A percentile compares a stretch with the other conserved stretches of the same genome.
phyloP scores from a whole-genome alignment of 2,113 vertebrate species.

The Vanacampus margaritifer region DNA sequence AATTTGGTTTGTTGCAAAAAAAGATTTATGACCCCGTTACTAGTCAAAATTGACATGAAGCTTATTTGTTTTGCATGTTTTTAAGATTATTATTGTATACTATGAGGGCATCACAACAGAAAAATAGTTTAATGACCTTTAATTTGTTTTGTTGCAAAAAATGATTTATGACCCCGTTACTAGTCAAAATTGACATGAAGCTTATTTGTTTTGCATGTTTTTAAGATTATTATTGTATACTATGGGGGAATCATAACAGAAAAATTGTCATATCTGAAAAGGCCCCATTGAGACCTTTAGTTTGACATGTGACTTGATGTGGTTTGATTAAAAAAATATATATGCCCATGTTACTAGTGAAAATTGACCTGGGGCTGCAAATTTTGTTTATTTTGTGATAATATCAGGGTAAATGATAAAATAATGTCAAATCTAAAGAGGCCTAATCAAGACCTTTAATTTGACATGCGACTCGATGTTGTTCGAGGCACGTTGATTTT shows the following conservation, averaged over 20 bases:
- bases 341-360: neutral
- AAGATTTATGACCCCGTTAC: neutral
- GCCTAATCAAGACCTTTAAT: neutral
- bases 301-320: neutral
- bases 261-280: neutral
- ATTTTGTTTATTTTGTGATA: neutral
- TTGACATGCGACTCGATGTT: neutral
- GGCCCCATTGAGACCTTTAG: neutral
- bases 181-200: neutral
- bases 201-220: no score
- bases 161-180: neutral
- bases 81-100: no score
- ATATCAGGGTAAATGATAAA: neutral
- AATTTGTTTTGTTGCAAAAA: neutral
- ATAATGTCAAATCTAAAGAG: neutral
- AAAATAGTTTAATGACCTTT: neutral
- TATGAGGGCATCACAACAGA: no score
- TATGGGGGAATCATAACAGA: no score
- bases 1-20: neutral
- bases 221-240: no score
- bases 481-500: neutral
- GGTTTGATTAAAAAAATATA: neutral
- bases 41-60: neutral
- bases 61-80: no score
- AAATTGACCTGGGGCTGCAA: neutral